Evolutionary conservation across 2,888 invertebrate species (phyloP), one percentile per base, ranked within the genome.

Genomic region (Sesia bembeciformis): DNA sequence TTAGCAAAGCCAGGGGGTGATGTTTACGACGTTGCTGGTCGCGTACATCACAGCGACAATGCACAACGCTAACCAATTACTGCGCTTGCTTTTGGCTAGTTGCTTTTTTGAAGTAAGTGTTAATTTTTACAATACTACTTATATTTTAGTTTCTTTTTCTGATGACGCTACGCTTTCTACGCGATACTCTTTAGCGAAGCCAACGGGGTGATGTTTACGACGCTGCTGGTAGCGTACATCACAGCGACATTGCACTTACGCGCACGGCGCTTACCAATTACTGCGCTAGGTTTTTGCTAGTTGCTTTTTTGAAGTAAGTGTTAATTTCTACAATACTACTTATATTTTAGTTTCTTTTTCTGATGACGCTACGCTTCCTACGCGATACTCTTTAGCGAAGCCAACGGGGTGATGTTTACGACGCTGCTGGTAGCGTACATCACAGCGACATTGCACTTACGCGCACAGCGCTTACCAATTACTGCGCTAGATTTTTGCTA

Each of bases 151-250:
- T 39, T 50, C 23, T 57, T 67, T 56, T 23, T 23, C 23, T 73
- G 65, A 67, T 60, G 38, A 6, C 70, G 43, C 53, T 75, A 63
- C 66, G 4, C 38, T 5, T 50, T 7, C 39, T 50, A 57, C 56
- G 60, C 56, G 62, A 4, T 50, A 39, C 59, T 57, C 59, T 70
- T 66, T 64, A 62, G 70, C 66, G 67, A 68, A 71, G 68, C 68
- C 63, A 64, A 65, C 46, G 46, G 68, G 60, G 67, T 62, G 62
- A 68, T 68, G 64, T 75, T 74, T 73, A 74, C 68, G 70, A 62
- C 62, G 52, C 54, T 59, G 61, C 68, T 64, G 75, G 75, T 72
- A 71, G 72, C 74, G 67, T 77, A 71, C 66, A 62, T 77, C 75
- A 74, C 50, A 5, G 39, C 50, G 5, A 46, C 46, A 46, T 8